Conservation (phyloP, 2,797 vertebrate genomes). For the Nannoperca australis region DNA sequence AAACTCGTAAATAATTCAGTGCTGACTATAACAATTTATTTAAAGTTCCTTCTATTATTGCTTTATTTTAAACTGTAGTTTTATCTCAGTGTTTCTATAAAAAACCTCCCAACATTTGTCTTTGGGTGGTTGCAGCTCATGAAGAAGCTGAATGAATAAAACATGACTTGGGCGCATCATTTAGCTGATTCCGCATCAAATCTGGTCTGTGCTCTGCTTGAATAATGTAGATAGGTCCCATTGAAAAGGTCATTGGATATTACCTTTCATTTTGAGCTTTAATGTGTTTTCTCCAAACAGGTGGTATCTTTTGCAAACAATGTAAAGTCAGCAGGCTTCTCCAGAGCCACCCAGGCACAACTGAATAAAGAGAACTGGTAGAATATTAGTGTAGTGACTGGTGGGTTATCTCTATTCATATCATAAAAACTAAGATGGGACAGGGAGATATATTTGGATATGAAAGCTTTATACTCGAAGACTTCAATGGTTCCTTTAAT, state of each 20-base stretch:
- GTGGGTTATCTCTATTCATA: slow-evolving; percentile 7
- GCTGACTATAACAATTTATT: slow-evolving; percentile 41
- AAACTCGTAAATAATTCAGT: slow-evolving; percentile 49
- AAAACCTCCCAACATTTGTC: slow-evolving; percentile 64
- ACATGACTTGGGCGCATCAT: slow-evolving; percentile 75
- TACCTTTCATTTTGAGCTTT: slow-evolving; percentile 82
- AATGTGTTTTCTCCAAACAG: slow-evolving; percentile 77
- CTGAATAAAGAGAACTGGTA: slow-evolving; percentile 46
- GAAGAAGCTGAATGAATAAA: slow-evolving; percentile 80
- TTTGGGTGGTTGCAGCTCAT: slow-evolving; percentile 62
- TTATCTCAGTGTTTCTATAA: slow-evolving; percentile 51
- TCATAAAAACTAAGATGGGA: slow-evolving; percentile 32
- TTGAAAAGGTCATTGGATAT: slow-evolving; percentile 83
- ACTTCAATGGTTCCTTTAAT: slow-evolving; percentile 25
- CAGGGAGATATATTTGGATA: slow-evolving; percentile 3
- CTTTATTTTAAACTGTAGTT: slow-evolving; percentile 49
- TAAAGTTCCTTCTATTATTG: slow-evolving; percentile 37
- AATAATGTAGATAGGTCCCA: slow-evolving; percentile 83
- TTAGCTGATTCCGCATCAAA: slow-evolving; percentile 79
- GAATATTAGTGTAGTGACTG: slow-evolving; percentile 27
- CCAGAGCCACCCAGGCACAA: slow-evolving; percentile 44
- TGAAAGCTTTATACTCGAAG: slow-evolving; percentile 14
- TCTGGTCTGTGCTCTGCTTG: slow-evolving; percentile 67
- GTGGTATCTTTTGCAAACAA: slow-evolving; percentile 68
- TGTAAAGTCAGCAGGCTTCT: slow-evolving; percentile 69